These are phyloP conservation scores for Troilus luridus DNA, from an alignment of 2,888 invertebrate species.

Conservation along the genomic window DNA sequence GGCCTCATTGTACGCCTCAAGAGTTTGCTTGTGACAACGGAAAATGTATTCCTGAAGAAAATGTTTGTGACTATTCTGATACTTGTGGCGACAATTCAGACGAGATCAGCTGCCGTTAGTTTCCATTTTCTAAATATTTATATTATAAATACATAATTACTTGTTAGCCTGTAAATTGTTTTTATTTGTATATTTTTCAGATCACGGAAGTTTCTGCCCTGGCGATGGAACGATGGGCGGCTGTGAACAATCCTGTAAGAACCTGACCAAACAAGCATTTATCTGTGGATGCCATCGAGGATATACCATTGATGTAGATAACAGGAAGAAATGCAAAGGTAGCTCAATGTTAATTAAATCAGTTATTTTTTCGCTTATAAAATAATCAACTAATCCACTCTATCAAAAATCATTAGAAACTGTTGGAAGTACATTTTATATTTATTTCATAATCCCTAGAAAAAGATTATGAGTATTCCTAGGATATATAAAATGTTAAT, in stretches of 20 bases:
- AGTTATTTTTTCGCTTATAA: no score
- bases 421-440: no score
- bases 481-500: no score
- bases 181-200: constrained; percentile 66
- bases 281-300: constrained; percentile 92
- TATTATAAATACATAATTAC: background rate
- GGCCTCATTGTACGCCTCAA: constrained; percentile 81
- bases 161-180: background rate
- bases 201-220: constrained; percentile 70
- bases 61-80: constrained; percentile 90
- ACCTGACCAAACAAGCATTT: constrained; percentile 86
- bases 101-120: constrained; percentile 88
- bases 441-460: no score
- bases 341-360: constrained; percentile 52
- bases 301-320: constrained; percentile 84
- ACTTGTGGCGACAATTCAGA: constrained; percentile 94
- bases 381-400: no score
- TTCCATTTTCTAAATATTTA: background rate
- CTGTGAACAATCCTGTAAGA: constrained; percentile 92
- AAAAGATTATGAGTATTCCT: no score
- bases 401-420: no score
- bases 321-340: constrained; percentile 83
- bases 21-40: constrained; percentile 93
- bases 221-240: constrained; percentile 77
- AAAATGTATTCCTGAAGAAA: constrained; percentile 83